phyloP scores from a whole-genome alignment of 2,797 vertebrate genomes.

The Schizothorax lantsangensis region DNA sequence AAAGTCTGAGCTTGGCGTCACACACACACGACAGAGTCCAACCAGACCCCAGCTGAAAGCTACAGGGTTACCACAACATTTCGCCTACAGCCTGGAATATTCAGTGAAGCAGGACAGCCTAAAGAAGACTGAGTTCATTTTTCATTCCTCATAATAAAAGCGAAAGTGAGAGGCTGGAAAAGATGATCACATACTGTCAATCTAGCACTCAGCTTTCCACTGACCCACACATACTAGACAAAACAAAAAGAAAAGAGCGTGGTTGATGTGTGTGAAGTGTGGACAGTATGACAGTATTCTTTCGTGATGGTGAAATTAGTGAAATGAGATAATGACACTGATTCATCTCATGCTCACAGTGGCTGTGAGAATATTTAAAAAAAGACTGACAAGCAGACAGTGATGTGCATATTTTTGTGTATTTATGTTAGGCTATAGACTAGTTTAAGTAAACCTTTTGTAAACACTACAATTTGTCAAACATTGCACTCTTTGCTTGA shows the following conservation, averaged over 20 bases:
- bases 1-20: slow-evolving; percentile 61
- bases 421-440: neutral
- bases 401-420: neutral
- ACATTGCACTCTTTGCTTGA: neutral
- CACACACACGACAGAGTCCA: slow-evolving; percentile 1
- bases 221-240: slow-evolving; percentile 1
- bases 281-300: neutral
- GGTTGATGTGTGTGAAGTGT: neutral
- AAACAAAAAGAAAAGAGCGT: slow-evolving; percentile 1
- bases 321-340: slow-evolving; percentile 21
- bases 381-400: neutral
- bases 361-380: slow-evolving; percentile 1
- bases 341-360: slow-evolving; percentile 9
- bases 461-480: neutral
- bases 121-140: neutral
- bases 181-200: slow-evolving; percentile 18
- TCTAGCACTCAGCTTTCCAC: slow-evolving; percentile 6
- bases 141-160: neutral
- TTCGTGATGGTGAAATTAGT: neutral
- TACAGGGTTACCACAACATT: slow-evolving; percentile 15
- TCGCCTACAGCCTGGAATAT: slow-evolving; percentile 1
- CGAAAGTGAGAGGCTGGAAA: slow-evolving; percentile 2
- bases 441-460: neutral
- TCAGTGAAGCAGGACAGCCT: neutral
- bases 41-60: slow-evolving; percentile 32